A percentile compares a stretch with the other conserved stretches of the same genome.
These are phyloP conservation scores for Meteorus colon DNA, from an alignment of 2,888 invertebrate genomes.

Conservation along the genomic window DNA sequence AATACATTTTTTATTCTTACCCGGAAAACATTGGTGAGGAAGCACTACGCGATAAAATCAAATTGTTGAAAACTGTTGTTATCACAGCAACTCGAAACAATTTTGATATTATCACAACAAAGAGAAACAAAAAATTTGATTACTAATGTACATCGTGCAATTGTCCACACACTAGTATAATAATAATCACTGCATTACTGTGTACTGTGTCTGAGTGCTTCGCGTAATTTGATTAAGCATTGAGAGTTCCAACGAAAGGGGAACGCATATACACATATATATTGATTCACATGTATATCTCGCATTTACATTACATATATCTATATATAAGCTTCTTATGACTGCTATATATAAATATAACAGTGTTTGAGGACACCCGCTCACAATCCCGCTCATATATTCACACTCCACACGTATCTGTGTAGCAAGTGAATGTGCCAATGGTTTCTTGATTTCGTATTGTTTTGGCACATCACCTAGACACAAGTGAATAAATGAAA, in stretches of 20 bases:
- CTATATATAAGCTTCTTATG: constrained; percentile 30
- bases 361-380: no score
- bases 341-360: constrained; percentile 26
- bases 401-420: no score
- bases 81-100: neutral
- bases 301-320: neutral
- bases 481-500: neutral
- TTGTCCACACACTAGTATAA: neutral
- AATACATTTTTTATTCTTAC: constrained; percentile 1
- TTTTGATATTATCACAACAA: no score
- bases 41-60: neutral
- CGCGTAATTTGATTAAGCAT: constrained; percentile 40
- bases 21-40: constrained; percentile 2
- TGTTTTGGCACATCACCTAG: constrained; percentile 63
- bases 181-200: constrained; percentile 29
- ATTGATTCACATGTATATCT: no score
- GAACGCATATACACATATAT: constrained; percentile 5
- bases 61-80: neutral
- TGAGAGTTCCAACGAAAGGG: constrained; percentile 32
- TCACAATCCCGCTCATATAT: no score
- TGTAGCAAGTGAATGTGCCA: no score
- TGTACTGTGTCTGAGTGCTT: constrained; percentile 36
- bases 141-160: no score
- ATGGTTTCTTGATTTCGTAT: constrained; percentile 60
- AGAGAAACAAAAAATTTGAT: no score